Evolutionary conservation across 2,888 invertebrate species (phyloP).

Genomic region (Phrixothrix hirtus): DNA sequence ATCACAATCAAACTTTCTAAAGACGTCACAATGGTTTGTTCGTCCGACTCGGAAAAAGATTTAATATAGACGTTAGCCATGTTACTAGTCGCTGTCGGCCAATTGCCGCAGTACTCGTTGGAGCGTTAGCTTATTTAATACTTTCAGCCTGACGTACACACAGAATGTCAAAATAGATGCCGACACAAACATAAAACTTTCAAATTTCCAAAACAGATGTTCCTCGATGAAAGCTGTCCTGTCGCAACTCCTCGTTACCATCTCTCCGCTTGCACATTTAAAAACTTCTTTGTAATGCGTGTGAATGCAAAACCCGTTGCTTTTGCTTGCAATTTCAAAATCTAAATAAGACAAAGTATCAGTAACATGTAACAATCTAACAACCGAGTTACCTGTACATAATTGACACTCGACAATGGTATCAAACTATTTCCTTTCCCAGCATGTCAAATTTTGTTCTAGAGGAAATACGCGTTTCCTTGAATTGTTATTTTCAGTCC

Average conservation of each 20-base stretch:
- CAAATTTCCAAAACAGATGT: constrained; percentile 81
- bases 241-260: constrained; percentile 83
- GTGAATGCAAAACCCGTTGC: constrained; percentile 79
- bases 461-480: constrained; percentile 68
- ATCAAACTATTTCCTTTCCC: constrained; percentile 71
- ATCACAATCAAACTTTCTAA: constrained; percentile 68
- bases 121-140: constrained; percentile 68
- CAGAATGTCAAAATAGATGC: constrained; percentile 67
- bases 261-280: constrained; percentile 79
- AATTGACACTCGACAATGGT: constrained; percentile 80
- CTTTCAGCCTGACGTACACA: constrained; percentile 67
- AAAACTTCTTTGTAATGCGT: constrained; percentile 83
- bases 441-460: constrained; percentile 80
- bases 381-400: constrained; percentile 80
- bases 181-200: constrained; percentile 69
- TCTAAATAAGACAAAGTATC: too few species aligned
- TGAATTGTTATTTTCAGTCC: constrained; percentile 61
- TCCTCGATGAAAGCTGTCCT: constrained; percentile 83
- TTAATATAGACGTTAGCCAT: constrained; percentile 22
- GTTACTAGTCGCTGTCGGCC: constrained; percentile 65
- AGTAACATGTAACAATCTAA: too few species aligned
- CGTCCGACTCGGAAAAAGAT: constrained; percentile 3
- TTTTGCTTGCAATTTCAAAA: constrained; percentile 81
- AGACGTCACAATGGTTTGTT: constrained; percentile 7
- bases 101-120: constrained; percentile 72